Conservation (phyloP, 2,113 vertebrate species). For the Marcusenius ussheri region DNA sequence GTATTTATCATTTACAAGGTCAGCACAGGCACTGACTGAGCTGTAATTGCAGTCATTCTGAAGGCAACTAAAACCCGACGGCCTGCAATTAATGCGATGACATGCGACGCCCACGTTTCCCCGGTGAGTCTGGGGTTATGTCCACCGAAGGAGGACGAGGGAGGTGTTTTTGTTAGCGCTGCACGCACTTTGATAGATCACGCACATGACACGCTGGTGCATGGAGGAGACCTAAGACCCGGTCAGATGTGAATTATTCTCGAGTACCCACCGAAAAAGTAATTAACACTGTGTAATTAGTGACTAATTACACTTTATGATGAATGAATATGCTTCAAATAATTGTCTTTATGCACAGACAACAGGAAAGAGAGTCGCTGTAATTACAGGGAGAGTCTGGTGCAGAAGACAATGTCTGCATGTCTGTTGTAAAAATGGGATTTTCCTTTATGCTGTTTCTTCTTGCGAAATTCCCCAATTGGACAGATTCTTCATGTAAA, state of each 20-base stretch:
- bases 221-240: conserved; percentile 41
- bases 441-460: not conserved
- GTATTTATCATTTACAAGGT: conserved; percentile 1
- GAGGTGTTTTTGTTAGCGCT: conserved; percentile 1
- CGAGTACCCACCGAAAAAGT: conserved; percentile 56
- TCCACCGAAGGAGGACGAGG: not conserved
- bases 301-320: conserved; percentile 66
- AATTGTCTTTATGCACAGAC: conserved; percentile 45
- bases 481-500: conserved; percentile 46
- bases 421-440: conserved; percentile 31
- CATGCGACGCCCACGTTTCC: not conserved
- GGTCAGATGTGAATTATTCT: conserved; percentile 54
- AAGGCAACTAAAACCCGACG: not conserved
- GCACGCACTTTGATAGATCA: conserved; percentile 27
- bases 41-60: not conserved
- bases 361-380: conserved; percentile 30
- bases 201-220: not conserved
- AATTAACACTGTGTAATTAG: conserved; percentile 67
- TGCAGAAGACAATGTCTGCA: conserved; percentile 26
- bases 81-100: not conserved
- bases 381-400: conserved; percentile 33
- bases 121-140: not conserved
- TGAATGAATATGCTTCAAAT: conserved; percentile 43
- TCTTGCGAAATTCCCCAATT: conserved; percentile 36
- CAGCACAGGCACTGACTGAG: not conserved